These are phyloP conservation scores for Halcyon leucocephala DNA, from an alignment of 2,797 vertebrate species.

Conservation along the genomic window DNA sequence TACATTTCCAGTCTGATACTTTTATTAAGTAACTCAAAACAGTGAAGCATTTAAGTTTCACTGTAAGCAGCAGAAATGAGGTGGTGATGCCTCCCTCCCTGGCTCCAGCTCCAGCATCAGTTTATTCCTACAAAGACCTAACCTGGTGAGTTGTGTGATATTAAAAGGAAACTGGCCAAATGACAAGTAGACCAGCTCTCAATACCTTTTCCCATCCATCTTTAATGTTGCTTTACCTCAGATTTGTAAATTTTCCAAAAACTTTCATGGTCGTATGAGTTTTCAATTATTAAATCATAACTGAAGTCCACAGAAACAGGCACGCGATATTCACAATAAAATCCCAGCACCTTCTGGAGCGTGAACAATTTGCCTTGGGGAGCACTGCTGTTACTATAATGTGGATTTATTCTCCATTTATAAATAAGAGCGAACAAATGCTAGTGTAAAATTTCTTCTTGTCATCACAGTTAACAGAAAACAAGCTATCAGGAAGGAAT, in stretches of 20 bases:
- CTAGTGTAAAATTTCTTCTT: neutral
- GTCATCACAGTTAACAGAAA: neutral
- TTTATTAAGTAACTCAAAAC: neutral
- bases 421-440: neutral
- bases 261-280: neutral
- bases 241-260: neutral
- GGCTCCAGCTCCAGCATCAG: neutral
- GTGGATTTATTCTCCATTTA: conserved; percentile 27
- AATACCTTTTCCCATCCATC: neutral
- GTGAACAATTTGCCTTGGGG: conserved; percentile 9
- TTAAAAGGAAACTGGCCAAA: neutral
- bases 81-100: neutral
- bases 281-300: conserved; percentile 6
- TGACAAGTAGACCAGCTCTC: neutral
- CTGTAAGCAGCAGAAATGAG: neutral
- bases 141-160: neutral
- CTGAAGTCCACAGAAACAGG: neutral
- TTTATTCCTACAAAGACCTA: neutral
- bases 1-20: neutral
- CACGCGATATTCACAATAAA: neutral
- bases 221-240: neutral
- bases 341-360: conserved; percentile 30
- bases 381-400: conserved; percentile 8
- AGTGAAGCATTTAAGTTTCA: neutral
- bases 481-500: conserved; percentile 4